phyloP scores from a whole-genome alignment of 2,888 invertebrate genomes.

The Agriopis marginaria region DNA sequence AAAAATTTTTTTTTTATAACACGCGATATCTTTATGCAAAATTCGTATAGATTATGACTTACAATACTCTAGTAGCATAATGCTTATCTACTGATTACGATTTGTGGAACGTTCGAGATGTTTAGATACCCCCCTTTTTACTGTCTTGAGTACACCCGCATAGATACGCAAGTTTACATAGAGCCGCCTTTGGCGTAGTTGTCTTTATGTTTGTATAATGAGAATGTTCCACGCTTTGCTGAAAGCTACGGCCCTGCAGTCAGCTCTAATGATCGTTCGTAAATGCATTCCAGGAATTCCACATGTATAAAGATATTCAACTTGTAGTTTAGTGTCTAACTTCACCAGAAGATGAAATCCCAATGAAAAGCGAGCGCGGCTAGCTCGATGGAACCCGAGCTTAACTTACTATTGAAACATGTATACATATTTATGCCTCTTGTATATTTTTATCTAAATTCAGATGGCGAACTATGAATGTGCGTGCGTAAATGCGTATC shows the following conservation, averaged over 20 bases:
- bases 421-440: too few relatives aligned
- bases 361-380: background rate
- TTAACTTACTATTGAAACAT: too few relatives aligned
- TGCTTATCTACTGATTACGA: too few relatives aligned
- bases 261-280: slow-evolving; percentile 31
- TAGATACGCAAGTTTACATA: slow-evolving; percentile 34
- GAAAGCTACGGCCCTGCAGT: slow-evolving; percentile 19
- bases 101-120: background rate
- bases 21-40: too few relatives aligned
- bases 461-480: too few relatives aligned
- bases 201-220: slow-evolving; percentile 46
- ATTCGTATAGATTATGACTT: too few relatives aligned
- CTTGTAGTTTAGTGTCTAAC: background rate
- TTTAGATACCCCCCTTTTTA: background rate
- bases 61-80: too few relatives aligned
- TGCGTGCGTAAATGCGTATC: too few relatives aligned
- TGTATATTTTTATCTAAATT: too few relatives aligned
- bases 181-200: slow-evolving; percentile 46
- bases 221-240: slow-evolving; percentile 36
- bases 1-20: too few relatives aligned
- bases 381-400: background rate
- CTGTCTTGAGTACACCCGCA: slow-evolving; percentile 16
- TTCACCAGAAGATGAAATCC: background rate
- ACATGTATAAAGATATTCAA: background rate
- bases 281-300: slow-evolving; percentile 18